phyloP scores from a whole-genome alignment of 1,140 invertebrate species.

The Lepidostoma basale region DNA sequence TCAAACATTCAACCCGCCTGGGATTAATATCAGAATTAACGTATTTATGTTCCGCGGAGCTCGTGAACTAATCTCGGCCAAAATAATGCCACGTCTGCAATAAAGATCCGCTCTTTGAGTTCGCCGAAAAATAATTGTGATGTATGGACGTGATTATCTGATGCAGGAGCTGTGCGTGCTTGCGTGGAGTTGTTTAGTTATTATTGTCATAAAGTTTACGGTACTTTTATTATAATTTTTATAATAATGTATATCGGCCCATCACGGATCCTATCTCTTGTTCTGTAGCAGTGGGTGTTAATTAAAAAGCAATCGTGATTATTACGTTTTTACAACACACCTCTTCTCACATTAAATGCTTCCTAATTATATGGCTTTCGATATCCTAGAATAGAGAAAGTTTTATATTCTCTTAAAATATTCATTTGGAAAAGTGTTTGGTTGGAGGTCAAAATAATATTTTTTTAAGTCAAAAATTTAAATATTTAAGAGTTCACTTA shows the following conservation, averaged over 20 bases:
- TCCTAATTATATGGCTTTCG: too few species aligned
- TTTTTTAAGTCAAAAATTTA: too few species aligned
- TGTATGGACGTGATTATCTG: too few species aligned
- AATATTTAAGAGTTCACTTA: too few species aligned
- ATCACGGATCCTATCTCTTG: background rate
- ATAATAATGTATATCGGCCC: background rate
- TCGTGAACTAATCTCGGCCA: background rate
- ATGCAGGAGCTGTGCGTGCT: too few species aligned
- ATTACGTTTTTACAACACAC: background rate
- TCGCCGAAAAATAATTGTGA: slow-evolving; percentile 12
- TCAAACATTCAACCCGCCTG: slow-evolving; percentile 9
- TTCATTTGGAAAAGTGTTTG: too few species aligned
- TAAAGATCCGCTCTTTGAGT: slow-evolving; percentile 14
- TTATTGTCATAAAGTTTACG: background rate
- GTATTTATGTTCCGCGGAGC: background rate
- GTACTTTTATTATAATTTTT: background rate
- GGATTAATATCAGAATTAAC: slow-evolving; percentile 4
- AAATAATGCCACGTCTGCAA: slow-evolving; percentile 4
- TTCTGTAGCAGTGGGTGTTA: background rate
- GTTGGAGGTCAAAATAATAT: too few species aligned
- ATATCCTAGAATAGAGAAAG: too few species aligned
- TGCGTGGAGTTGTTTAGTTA: too few species aligned
- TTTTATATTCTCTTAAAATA: too few species aligned
- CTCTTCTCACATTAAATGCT: too few species aligned
- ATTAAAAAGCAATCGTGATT: background rate